These are phyloP conservation scores for Aleadryas rufinucha DNA, from an alignment of 2,113 vertebrate species.

Conservation along the genomic window DNA sequence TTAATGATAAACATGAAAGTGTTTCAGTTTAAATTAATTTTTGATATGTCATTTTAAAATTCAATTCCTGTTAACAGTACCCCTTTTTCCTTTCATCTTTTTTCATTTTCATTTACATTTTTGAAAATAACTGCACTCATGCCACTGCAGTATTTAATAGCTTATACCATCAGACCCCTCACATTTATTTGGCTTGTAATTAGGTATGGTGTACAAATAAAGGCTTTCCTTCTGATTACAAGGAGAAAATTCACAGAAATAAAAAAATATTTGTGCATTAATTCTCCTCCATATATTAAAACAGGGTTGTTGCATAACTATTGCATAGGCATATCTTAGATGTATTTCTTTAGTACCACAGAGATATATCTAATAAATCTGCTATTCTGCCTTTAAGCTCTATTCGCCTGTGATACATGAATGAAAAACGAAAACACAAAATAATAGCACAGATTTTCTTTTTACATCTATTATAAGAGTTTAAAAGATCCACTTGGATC, in stretches of 20 bases:
- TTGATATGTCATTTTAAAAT: background rate
- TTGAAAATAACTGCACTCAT: background rate
- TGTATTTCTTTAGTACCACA: background rate
- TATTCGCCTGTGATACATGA: background rate
- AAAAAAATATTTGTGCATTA: background rate
- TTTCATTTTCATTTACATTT: background rate
- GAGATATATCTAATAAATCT: background rate
- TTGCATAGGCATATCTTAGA: background rate
- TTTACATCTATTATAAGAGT: background rate
- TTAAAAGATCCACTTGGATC: background rate
- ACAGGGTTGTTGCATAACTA: background rate
- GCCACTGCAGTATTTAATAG: background rate
- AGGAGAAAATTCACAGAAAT: background rate
- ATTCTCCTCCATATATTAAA: background rate
- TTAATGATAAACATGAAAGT: background rate
- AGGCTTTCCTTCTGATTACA: background rate
- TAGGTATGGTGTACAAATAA: background rate
- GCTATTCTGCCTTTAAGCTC: background rate
- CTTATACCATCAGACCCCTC: background rate
- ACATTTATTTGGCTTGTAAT: background rate
- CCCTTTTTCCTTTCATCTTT: background rate
- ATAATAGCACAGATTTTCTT: background rate
- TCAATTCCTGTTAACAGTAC: background rate
- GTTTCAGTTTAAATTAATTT: slow-evolving; percentile 21
- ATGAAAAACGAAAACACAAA: background rate